phyloP scores from a whole-genome alignment of 1,140 invertebrate genomes.

The Adoxophyes honmai region DNA sequence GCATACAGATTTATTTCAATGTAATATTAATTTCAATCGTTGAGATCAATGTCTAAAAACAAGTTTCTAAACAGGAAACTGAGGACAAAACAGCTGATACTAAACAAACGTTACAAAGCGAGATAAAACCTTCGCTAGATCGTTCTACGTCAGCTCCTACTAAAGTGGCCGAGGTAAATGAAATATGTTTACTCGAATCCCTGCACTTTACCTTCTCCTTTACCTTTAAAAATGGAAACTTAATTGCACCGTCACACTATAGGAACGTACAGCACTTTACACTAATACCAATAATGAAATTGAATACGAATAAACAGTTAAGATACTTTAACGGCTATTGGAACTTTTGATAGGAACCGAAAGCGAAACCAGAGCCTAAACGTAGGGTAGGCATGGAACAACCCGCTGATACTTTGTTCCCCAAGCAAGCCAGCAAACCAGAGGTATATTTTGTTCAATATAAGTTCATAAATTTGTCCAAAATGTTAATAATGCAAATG shows the following conservation, averaged over 20 bases:
- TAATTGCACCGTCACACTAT: too few species aligned
- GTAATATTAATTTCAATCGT: neutral
- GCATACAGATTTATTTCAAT: neutral
- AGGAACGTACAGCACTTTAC: too few species aligned
- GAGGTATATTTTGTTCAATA: conserved; percentile 11
- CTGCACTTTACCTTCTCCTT: too few species aligned
- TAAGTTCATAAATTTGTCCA: neutral
- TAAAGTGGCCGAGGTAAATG: neutral
- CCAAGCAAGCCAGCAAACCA: conserved; percentile 27
- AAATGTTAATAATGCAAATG: neutral
- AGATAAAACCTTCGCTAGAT: conserved; percentile 2
- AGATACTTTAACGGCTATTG: too few species aligned
- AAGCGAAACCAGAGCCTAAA: neutral
- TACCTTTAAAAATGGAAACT: too few species aligned
- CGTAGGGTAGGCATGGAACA: conserved; percentile 1
- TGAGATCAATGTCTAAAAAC: neutral
- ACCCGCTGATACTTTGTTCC: conserved; percentile 15
- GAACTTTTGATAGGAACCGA: neutral
- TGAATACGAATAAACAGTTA: too few species aligned
- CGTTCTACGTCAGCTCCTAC: neutral
- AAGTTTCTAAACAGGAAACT: conserved; percentile 19
- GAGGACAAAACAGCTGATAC: neutral
- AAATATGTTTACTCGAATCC: neutral
- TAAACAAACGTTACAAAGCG: neutral
- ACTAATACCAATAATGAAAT: too few species aligned